Evolutionary conservation across 2,797 vertebrate species (phyloP).

Genomic region (Halcyon badia): DNA sequence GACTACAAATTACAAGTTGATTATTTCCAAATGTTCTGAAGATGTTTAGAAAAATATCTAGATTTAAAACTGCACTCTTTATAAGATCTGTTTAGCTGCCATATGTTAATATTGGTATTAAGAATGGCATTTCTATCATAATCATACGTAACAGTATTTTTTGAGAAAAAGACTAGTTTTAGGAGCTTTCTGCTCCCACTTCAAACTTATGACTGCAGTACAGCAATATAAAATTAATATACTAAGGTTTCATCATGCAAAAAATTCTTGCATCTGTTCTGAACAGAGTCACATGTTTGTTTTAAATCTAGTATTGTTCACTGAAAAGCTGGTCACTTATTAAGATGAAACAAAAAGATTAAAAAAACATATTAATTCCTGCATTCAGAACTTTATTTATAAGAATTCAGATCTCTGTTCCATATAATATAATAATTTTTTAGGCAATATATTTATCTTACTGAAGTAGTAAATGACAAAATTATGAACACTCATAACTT

Average conservation of each 20-base stretch:
- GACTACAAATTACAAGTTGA: background rate
- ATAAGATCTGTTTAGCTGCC: background rate
- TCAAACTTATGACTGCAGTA: fast-evolving
- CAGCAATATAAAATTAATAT: background rate
- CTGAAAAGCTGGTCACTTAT: background rate
- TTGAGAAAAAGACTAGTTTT: background rate
- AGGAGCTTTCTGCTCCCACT: background rate
- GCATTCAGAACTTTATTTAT: background rate
- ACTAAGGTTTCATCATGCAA: background rate
- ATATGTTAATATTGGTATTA: background rate
- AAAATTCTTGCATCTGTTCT: background rate
- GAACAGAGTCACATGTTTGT: background rate
- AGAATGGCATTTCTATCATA: background rate
- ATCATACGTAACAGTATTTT: background rate
- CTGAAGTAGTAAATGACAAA: background rate
- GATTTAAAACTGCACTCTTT: background rate
- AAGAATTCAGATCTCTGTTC: background rate
- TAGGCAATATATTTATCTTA: background rate
- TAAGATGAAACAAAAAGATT: background rate
- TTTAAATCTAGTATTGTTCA: background rate
- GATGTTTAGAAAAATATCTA: background rate
- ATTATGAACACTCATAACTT: background rate
- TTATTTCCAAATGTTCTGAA: background rate
- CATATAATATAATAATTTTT: background rate
- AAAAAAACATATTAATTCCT: too few species aligned